Evolutionary conservation across 2,888 invertebrate genomes (phyloP).

Genomic region (Limnephilus rhombicus): DNA sequence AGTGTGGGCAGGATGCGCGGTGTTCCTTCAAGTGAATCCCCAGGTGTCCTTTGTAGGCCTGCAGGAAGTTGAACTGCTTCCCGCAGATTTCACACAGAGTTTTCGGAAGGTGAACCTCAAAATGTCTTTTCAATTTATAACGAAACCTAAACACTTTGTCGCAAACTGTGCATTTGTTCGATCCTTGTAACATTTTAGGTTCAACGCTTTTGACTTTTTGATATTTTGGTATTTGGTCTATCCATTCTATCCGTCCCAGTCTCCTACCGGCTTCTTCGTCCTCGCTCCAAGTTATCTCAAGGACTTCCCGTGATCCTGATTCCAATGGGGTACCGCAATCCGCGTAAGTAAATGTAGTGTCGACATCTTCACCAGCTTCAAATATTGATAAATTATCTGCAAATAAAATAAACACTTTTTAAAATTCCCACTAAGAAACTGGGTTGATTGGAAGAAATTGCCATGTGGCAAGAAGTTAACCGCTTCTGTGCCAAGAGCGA

Average conservation of each 20-base stretch:
- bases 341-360: not conserved
- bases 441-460: too few relatives aligned
- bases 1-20: not conserved
- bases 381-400: not conserved
- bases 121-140: not conserved
- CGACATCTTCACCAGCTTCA: not conserved
- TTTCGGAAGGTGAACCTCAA: slow-evolving; percentile 4
- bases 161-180: slow-evolving; percentile 20
- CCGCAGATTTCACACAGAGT: slow-evolving; percentile 35
- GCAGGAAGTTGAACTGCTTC: not conserved
- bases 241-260: not conserved
- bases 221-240: not conserved
- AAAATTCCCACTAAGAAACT: too few relatives aligned
- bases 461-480: too few relatives aligned
- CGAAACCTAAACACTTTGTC: not conserved
- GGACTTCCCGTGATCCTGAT: not conserved
- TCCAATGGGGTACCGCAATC: not conserved
- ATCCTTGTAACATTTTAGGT: not conserved
- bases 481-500: too few relatives aligned
- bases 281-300: not conserved
- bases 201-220: not conserved
- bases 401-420: not conserved
- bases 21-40: not conserved
- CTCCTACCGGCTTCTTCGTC: not conserved
- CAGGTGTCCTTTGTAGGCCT: not conserved